Evolutionary conservation across 2,113 vertebrate species (phyloP).

Genomic region (Hippoglossus stenolepis): DNA sequence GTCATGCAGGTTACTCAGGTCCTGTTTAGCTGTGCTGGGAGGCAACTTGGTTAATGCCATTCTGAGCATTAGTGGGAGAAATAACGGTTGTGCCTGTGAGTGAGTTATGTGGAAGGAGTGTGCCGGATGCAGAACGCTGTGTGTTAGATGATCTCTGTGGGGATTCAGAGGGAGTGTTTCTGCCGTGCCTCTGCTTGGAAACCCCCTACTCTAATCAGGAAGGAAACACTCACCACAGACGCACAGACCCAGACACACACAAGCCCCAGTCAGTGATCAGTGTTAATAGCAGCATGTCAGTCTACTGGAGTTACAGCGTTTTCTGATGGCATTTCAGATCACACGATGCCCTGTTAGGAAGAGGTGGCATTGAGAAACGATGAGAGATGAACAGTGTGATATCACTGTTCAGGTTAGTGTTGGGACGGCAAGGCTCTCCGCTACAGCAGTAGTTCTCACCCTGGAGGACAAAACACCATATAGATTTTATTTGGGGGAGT

Average conservation of each 20-base stretch:
- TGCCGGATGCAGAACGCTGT: conserved; percentile 55
- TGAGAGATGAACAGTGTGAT: conserved; percentile 13
- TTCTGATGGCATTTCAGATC: conserved; percentile 29
- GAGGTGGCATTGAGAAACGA: conserved; percentile 22
- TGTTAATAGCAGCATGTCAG: conserved; percentile 58
- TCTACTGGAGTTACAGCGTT: conserved; percentile 41
- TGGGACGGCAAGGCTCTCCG: conserved; percentile 46
- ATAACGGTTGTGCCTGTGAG: conserved; percentile 31
- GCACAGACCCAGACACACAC: conserved; percentile 51
- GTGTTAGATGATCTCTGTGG: conserved; percentile 67
- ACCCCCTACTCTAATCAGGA: conserved; percentile 61
- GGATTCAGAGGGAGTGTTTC: conserved; percentile 53
- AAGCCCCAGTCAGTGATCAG: conserved; percentile 50
- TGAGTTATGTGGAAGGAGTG: conserved; percentile 15
- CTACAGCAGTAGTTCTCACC: conserved; percentile 64
- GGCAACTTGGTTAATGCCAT: conserved; percentile 51
- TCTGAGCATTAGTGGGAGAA: conserved; percentile 63
- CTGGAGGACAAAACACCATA: not conserved
- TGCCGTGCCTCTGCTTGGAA: conserved; percentile 61
- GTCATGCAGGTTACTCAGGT: conserved; percentile 62
- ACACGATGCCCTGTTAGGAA: conserved; percentile 34
- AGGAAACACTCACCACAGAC: conserved; percentile 71
- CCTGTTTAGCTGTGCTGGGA: conserved; percentile 47
- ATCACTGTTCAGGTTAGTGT: conserved; percentile 65
- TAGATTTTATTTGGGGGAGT: not conserved